Conservation (phyloP, 2,113 vertebrate genomes). For the Uria lomvia region DNA sequence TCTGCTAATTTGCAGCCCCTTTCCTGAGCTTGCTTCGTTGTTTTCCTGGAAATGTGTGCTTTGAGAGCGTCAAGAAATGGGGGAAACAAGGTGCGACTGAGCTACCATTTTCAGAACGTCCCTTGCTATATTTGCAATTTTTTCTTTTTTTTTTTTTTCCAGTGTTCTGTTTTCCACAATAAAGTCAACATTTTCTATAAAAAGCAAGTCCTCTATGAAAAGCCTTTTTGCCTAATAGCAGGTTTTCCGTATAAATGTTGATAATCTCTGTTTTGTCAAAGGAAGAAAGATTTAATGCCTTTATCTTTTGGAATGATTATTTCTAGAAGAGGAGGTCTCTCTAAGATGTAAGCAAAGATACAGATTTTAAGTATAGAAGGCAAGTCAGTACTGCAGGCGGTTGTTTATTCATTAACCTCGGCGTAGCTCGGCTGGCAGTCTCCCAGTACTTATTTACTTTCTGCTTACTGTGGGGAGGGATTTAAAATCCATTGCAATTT, state of each 20-base stretch:
- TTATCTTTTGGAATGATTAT: slow-evolving; percentile 15
- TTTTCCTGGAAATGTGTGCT: not conserved
- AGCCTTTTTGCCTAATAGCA: not conserved
- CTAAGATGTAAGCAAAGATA: not conserved
- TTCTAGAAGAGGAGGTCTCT: not conserved
- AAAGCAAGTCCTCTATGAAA: not conserved
- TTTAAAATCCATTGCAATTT: not conserved
- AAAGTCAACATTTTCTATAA: not conserved
- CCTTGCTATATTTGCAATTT: not conserved
- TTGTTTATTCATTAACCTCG: slow-evolving; percentile 49
- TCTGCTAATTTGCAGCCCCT: not conserved
- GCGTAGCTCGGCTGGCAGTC: not conserved
- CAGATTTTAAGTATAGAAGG: not conserved
- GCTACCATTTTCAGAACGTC: not conserved
- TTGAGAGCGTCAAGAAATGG: not conserved
- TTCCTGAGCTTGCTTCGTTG: not conserved
- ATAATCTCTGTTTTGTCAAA: not conserved
- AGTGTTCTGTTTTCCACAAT: not conserved
- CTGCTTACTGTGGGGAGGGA: not conserved
- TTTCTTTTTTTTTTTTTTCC: not conserved
- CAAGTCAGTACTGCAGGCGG: not conserved
- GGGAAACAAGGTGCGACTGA: not conserved
- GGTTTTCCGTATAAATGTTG: not conserved
- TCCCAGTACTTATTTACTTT: not conserved
- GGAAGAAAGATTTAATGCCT: not conserved